Conservation (phyloP, 2,888 invertebrate genomes). For the Spodoptera exigua region DNA sequence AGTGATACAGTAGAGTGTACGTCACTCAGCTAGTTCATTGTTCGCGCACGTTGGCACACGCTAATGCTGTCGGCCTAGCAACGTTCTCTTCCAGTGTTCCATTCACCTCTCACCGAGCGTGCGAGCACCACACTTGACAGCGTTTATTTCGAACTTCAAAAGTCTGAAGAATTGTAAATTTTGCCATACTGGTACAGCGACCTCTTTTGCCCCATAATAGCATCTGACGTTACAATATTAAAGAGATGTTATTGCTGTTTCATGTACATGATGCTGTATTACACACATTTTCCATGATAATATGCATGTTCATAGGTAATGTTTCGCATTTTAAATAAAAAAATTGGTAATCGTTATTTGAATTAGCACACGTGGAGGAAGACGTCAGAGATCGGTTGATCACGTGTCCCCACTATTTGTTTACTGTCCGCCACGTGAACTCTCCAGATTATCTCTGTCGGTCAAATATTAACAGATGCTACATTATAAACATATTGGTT, state of each 20-base stretch:
- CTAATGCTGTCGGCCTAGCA: constrained; percentile 86
- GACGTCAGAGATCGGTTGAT: constrained; percentile 63
- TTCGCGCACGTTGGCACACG: constrained; percentile 85
- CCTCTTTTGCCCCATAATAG: constrained; percentile 62
- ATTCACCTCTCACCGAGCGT: constrained; percentile 88
- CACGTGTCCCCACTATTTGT: constrained; percentile 73
- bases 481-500: constrained; percentile 2
- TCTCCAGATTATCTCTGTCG: constrained; percentile 61
- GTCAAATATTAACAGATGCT: constrained; percentile 36
- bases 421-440: constrained; percentile 69
- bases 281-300: constrained; percentile 57
- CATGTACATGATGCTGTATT: constrained; percentile 60
- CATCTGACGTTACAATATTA: constrained; percentile 59
- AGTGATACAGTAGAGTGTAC: constrained; percentile 70
- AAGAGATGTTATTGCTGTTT: constrained; percentile 67
- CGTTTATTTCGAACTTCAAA: constrained; percentile 45
- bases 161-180: constrained; percentile 43
- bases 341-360: constrained; percentile 2
- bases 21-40: constrained; percentile 86
- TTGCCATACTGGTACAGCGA: constrained; percentile 31
- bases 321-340: too few relatives aligned
- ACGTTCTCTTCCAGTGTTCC: constrained; percentile 80
- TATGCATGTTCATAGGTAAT: constrained; percentile 28
- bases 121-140: constrained; percentile 62
- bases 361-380: constrained; percentile 56